phyloP scores from a whole-genome alignment of 2,888 invertebrate genomes.

The Prosopocoilus inquinatus region DNA sequence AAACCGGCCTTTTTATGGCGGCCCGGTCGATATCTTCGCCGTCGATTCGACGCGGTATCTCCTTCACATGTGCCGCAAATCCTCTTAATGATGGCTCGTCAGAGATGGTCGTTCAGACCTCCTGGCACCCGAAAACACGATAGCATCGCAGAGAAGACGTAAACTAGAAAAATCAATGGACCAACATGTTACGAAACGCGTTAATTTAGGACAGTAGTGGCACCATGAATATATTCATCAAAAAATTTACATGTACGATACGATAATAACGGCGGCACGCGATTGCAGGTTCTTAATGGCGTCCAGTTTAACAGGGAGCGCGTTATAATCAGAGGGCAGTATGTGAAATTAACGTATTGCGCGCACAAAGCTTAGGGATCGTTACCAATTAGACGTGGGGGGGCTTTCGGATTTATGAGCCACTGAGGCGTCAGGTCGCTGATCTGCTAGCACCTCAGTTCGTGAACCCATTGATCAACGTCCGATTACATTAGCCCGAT shows the following conservation, averaged over 20 bases:
- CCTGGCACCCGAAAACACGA: too few species aligned
- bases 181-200: too few species aligned
- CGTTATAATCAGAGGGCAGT: conserved; percentile 6
- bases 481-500: conserved; percentile 18
- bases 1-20: too few species aligned
- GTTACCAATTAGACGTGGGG: conserved; percentile 19
- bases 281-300: too few species aligned
- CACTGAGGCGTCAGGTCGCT: conserved; percentile 19
- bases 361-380: conserved; percentile 14
- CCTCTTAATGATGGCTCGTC: too few species aligned
- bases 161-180: too few species aligned
- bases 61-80: too few species aligned
- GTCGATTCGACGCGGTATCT: too few species aligned
- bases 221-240: conserved; percentile 1
- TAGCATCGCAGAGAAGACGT: conserved; percentile 4
- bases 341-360: conserved; percentile 21
- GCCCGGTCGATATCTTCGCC: too few species aligned
- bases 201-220: conserved; percentile 2
- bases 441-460: conserved; percentile 17
- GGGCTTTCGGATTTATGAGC: conserved; percentile 23
- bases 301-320: too few species aligned
- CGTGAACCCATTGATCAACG: conserved; percentile 18
- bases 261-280: too few species aligned
- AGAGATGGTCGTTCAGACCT: too few species aligned
- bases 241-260: not conserved